Conservation (phyloP, 2,888 invertebrate species). For the Silvanus unidentatus region DNA sequence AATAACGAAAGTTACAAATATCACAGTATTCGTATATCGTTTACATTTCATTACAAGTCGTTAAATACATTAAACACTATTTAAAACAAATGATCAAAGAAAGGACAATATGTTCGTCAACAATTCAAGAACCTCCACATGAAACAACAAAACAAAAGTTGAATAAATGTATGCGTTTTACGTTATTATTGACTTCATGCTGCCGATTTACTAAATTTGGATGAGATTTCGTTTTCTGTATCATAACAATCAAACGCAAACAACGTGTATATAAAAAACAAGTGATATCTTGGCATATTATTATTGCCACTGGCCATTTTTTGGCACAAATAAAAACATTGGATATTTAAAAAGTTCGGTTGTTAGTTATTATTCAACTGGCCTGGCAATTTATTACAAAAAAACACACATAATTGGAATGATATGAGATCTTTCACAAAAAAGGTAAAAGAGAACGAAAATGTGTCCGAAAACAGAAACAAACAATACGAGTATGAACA, state of each 20-base stretch:
- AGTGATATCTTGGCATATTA: slow-evolving; percentile 28
- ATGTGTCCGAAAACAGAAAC: too few species aligned
- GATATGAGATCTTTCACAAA: slow-evolving; percentile 35
- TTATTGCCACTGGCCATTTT: slow-evolving; percentile 37
- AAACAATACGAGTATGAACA: too few species aligned
- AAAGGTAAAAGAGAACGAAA: slow-evolving; percentile 15
- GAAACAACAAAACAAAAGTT: too few species aligned
- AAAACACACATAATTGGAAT: slow-evolving; percentile 30
- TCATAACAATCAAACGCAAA: slow-evolving; percentile 4
- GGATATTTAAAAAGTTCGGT: slow-evolving; percentile 3
- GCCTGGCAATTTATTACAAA: slow-evolving; percentile 26
- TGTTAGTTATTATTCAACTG: slow-evolving; percentile 21
- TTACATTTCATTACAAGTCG: slow-evolving; percentile 13
- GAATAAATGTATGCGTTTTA: too few species aligned
- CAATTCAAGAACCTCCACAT: too few species aligned
- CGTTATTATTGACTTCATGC: too few species aligned
- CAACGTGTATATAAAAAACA: slow-evolving; percentile 26
- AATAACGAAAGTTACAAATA: slow-evolving; percentile 40
- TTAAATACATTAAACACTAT: slow-evolving; percentile 14
- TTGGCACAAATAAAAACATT: slow-evolving; percentile 33
- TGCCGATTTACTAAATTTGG: too few species aligned
- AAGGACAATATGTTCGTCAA: too few species aligned
- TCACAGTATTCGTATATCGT: slow-evolving; percentile 41
- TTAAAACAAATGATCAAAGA: too few species aligned
- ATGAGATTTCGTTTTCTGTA: too few species aligned